These are phyloP conservation scores for Salmo trutta DNA, from an alignment of 2,797 vertebrate species.

Conservation along the genomic window DNA sequence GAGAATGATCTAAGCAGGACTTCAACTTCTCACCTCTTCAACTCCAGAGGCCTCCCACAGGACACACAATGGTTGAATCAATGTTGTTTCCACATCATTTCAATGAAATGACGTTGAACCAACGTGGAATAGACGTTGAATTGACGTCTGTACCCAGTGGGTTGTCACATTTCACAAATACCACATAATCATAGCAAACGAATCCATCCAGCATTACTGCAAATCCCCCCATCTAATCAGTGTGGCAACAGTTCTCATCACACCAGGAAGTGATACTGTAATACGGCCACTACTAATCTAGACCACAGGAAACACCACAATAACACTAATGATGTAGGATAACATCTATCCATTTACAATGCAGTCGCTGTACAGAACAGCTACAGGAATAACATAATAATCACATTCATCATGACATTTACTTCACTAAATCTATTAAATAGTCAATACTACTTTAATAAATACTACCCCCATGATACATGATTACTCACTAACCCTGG, in stretches of 20 bases:
- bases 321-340: neutral
- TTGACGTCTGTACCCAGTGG: too few relatives aligned
- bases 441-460: neutral
- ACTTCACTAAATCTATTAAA: neutral
- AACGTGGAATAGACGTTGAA: too few relatives aligned
- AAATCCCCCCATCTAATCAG: too few relatives aligned
- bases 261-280: neutral
- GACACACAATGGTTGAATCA: too few relatives aligned
- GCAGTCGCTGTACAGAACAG: neutral
- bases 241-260: too few relatives aligned
- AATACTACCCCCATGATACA: neutral
- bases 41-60: constrained; percentile 18
- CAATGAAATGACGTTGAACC: too few relatives aligned
- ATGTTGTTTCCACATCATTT: too few relatives aligned
- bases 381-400: neutral
- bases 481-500: neutral
- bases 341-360: neutral
- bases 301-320: neutral
- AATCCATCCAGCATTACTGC: neutral
- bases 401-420: constrained; percentile 3
- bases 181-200: neutral
- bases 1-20: constrained; percentile 32
- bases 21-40: constrained; percentile 63
- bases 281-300: neutral
- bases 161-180: too few relatives aligned